Conservation (phyloP, 2,113 vertebrate genomes). For the Oreochromis tanganicae region DNA sequence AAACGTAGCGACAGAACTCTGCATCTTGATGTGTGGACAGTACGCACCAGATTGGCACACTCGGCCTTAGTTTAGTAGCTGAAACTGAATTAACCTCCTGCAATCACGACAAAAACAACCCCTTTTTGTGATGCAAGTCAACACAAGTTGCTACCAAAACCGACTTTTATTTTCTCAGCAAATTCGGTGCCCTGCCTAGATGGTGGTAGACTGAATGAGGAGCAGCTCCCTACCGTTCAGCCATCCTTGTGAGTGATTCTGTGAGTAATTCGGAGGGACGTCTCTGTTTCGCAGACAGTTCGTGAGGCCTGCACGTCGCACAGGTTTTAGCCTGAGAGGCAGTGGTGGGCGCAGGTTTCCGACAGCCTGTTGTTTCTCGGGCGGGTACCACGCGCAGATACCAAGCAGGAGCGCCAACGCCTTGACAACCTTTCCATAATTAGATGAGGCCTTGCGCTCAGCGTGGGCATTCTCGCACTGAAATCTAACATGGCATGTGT, state of each 20-base stretch:
- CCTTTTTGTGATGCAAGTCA: not conserved
- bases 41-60: not conserved
- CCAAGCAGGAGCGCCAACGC: slow-evolving; percentile 53
- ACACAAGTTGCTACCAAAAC: not conserved
- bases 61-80: not conserved
- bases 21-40: not conserved
- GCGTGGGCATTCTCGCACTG: slow-evolving; percentile 5
- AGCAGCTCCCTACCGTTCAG: not conserved
- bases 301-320: slow-evolving; percentile 22
- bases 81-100: not conserved
- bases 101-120: not conserved
- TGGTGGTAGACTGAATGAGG: slow-evolving; percentile 32
- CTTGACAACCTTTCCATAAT: slow-evolving; percentile 69
- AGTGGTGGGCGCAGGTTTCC: slow-evolving; percentile 70
- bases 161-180: not conserved
- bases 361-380: slow-evolving; percentile 71
- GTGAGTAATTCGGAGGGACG: slow-evolving; percentile 46
- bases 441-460: slow-evolving; percentile 49
- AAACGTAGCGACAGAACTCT: not conserved
- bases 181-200: not conserved
- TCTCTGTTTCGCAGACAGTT: slow-evolving; percentile 27
- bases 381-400: slow-evolving; percentile 66
- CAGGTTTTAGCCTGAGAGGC: slow-evolving; percentile 71
- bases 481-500: slow-evolving; percentile 68
- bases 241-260: slow-evolving; percentile 11